A percentile compares a stretch with the other conserved stretches of the same genome.
phyloP scores from a whole-genome alignment of 1,140 invertebrate species.

The Papilio glaucus region DNA sequence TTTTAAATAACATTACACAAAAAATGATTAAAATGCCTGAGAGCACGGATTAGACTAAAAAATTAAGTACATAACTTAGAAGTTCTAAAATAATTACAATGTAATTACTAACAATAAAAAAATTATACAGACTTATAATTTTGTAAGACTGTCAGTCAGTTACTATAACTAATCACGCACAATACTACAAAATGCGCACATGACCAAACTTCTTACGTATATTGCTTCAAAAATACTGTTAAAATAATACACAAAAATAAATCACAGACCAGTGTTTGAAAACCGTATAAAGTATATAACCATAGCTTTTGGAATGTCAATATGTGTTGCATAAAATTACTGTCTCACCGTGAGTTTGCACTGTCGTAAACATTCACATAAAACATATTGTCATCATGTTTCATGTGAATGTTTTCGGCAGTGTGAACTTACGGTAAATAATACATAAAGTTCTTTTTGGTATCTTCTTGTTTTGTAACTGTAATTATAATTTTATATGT shows the following conservation, averaged over 20 bases:
- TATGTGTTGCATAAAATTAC: background rate
- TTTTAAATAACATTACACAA: conserved; percentile 1
- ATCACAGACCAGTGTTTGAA: conserved; percentile 18
- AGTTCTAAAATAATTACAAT: conserved; percentile 7
- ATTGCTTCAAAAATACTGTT: conserved; percentile 23
- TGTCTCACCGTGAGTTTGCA: too few relatives aligned
- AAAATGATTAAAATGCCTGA: conserved; percentile 18
- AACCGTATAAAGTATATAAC: background rate
- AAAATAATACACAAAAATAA: conserved; percentile 9
- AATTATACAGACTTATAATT: conserved; percentile 4
- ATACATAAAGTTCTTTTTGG: background rate
- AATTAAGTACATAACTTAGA: conserved; percentile 24
- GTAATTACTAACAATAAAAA: conserved; percentile 5
- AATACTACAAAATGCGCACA: background rate
- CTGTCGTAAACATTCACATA: too few relatives aligned
- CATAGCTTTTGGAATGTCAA: conserved; percentile 18
- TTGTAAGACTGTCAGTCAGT: conserved; percentile 4
- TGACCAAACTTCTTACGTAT: background rate
- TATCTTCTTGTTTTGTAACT: background rate
- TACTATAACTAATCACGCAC: background rate
- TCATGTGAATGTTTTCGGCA: too few relatives aligned
- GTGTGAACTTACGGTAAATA: too few relatives aligned
- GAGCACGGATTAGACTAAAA: conserved; percentile 9
- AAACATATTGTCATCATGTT: too few relatives aligned
- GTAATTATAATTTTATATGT: background rate